phyloP scores from a whole-genome alignment of 2,113 vertebrate species.

The Thamnaconus septentrionalis region DNA sequence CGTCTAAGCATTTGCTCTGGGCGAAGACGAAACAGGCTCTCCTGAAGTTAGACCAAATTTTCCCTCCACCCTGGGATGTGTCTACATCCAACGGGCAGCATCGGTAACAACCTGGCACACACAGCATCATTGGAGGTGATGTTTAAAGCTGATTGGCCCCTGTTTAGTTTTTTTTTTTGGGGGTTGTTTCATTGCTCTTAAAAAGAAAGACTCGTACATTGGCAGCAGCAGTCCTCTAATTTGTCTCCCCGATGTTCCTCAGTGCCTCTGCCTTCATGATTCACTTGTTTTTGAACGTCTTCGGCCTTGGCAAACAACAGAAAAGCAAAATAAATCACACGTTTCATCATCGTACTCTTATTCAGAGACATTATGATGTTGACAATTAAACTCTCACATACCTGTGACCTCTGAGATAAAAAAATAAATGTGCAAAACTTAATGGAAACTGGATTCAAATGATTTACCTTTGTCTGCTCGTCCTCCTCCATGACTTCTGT shows the following conservation, averaged over 20 bases:
- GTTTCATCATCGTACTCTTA: background rate
- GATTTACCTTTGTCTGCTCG: constrained; percentile 54
- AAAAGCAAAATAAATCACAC: background rate
- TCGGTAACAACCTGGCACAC: constrained; percentile 78
- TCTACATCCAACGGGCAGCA: constrained; percentile 82
- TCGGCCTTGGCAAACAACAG: constrained; percentile 54
- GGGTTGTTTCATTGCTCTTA: background rate
- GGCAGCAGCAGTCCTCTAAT: constrained; percentile 83
- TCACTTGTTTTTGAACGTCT: constrained; percentile 43
- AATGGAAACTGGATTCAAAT: background rate
- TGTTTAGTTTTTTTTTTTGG: too few relatives aligned
- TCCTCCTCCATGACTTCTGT: constrained; percentile 75
- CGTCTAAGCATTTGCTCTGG: constrained; percentile 88
- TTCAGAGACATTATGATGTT: background rate
- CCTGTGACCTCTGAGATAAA: background rate
- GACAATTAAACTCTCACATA: background rate
- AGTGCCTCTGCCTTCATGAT: background rate
- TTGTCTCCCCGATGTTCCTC: constrained; percentile 21
- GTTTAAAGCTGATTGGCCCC: background rate
- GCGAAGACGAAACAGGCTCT: constrained; percentile 84
- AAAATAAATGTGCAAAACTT: background rate
- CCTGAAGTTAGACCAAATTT: constrained; percentile 84
- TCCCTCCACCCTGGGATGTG: constrained; percentile 73
- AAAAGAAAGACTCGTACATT: constrained; percentile 67
- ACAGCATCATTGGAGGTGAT: background rate